Base-by-base conservation (phyloP, 2,113 vertebrate genomes). In the Eira barbara region DNA sequence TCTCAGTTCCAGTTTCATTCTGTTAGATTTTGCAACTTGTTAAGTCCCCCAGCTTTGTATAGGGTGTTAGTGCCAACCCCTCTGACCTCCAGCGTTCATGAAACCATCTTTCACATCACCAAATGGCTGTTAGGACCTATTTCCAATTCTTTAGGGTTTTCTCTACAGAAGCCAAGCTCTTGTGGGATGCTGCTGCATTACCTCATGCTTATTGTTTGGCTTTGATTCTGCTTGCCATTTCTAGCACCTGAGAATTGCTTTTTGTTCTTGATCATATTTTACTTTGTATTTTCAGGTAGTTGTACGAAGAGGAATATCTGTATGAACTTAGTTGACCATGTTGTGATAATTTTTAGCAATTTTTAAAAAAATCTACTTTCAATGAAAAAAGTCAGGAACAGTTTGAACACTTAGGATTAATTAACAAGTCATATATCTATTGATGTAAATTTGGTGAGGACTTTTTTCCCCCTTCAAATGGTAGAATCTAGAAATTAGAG, bases 281-380 rank as follows among this genome's bases (percentile, higher is more conserved):
- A 92, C 61, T 93, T 21, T 84, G 89, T 65, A 85, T 88, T 93
- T 81, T 4, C 83, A 67, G 34, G n/a, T 88, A 76, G 71, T 92
- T 76, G 12, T 61, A 71, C 31, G 65, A 79, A 90, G n/a, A 12
- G 2, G 10, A 87, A 47, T 96, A 69, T 74, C 45, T 45, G 4
- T 23, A 39, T 92, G n/a, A 95, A 69, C 9, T 92, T 83, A 67
- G 11, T 42, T 59, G 12, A 86, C n/a, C 6, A 73, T 18, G 2
- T 8, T 97, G 29, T 55, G 27, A 95, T 47, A 92, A 29, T 6
- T n/a, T 29, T 85, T 14, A 78, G 4, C 39, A 84, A 47, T 49
- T 79, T 74, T n/a, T 49, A 47, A 49, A 55, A 61, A n/a, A 89
- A 52, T 45, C 55, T 80, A n/a, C 21, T 29, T 85, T 89, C 18